Conservation (phyloP, 1,140 invertebrate genomes). For the Drosophila arizonae region DNA sequence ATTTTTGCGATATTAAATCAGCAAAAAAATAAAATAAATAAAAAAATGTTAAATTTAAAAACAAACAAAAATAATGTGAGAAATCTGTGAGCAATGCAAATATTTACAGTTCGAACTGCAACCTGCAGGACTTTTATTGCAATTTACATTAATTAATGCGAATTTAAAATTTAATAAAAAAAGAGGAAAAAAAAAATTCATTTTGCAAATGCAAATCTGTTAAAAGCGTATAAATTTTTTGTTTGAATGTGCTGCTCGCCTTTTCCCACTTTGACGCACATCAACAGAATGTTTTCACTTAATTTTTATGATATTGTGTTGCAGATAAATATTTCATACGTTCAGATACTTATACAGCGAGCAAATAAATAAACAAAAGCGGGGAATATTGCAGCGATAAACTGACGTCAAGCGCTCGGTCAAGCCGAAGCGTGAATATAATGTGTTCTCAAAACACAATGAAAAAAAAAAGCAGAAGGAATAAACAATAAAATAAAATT, state of each 20-base stretch:
- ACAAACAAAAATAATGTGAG: neutral
- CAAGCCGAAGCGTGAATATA: conserved; percentile 10
- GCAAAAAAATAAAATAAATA: conserved; percentile 3
- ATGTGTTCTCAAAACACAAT: neutral
- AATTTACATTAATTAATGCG: conserved; percentile 38
- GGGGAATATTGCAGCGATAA: conserved; percentile 22
- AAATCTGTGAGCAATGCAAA: conserved; percentile 40
- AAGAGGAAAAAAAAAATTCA: conserved; percentile 1
- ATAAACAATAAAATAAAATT: neutral
- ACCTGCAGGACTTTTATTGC: conserved; percentile 10
- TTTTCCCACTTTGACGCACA: conserved; percentile 14
- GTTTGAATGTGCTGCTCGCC: neutral
- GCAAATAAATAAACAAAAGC: conserved; percentile 5
- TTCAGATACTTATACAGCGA: neutral
- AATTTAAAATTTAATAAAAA: neutral
- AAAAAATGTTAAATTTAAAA: conserved; percentile 1
- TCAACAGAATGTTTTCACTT: conserved; percentile 33
- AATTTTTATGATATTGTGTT: conserved; percentile 34
- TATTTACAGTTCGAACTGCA: conserved; percentile 23
- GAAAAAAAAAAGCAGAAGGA: neutral
- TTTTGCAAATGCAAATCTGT: conserved; percentile 33
- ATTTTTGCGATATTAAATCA: conserved; percentile 40
- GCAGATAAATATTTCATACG: conserved; percentile 20
- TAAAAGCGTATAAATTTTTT: neutral
- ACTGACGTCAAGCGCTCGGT: conserved; percentile 22